Evolutionary conservation across 2,888 invertebrate genomes (phyloP), one percentile per base, ranked within the genome.

Genomic region (Aphrophora alni): DNA sequence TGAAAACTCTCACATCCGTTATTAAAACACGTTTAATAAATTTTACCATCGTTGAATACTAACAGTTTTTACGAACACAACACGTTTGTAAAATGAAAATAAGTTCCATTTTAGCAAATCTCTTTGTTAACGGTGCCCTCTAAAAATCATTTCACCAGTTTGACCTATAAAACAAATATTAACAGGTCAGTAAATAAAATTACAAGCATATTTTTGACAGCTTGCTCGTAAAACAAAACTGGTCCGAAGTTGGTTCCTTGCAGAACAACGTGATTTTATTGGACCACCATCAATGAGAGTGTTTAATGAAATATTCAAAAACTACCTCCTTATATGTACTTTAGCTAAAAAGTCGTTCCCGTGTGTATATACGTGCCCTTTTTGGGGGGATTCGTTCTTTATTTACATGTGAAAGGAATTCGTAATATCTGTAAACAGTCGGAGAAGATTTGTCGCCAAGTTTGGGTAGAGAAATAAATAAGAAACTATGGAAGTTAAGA

Each of bases 261-360:
- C 14, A 1, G 59, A 8, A 59, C 59, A 59, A 21, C 59, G 21
- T 21, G 59, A 59, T 59, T 59, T 8, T 59, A 59, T 59, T 59
- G 59, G 59, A 59, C 59, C 59, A 59, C 59, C 59, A 10, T 21
- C 59, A 59, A 59, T 21, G 59, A 21, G 21, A n/a, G 59, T 59
- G 44, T 59, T 59, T 59, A 59, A 59, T 59, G 59, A 21, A 59
- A 59, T 59, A 59, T 59, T 59, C 59, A 59, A 59, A 44, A 59
- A 59, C 59, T 59, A 59, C 59, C 59, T 59, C 59, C 59, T 59
- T 59, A 59, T 59, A 59, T 21, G 59, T 21, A 59, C 59, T 59
- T 59, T 59, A 59, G 5, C 21, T 21, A 14, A n/a, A 44, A 21
- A 59, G 59, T 21, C 4, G 59, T 59, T 8, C 33, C 8, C 3